A percentile compares a stretch with the other conserved stretches of the same genome.
Conservation (phyloP, 2,888 invertebrate species). For the Eupithecia subfuscata region DNA sequence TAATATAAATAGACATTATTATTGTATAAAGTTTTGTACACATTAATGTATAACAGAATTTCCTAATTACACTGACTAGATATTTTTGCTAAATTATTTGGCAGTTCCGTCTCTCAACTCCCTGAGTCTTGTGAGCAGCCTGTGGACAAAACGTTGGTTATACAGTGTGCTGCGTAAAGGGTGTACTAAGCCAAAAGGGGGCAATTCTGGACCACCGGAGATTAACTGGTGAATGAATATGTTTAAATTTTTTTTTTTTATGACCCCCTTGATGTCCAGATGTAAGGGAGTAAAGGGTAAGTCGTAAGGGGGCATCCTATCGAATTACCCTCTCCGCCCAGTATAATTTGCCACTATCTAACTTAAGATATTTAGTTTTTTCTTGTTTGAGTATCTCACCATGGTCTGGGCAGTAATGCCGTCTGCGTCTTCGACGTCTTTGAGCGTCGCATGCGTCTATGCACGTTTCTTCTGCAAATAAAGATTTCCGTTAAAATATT, state of each 20-base stretch:
- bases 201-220: too few species aligned
- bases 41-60: constrained; percentile 79
- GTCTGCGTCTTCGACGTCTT: constrained; percentile 72
- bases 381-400: constrained; percentile 53
- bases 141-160: constrained; percentile 49
- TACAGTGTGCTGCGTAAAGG: too few species aligned
- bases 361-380: not conserved
- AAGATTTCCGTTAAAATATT: not conserved
- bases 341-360: not conserved
- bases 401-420: constrained; percentile 80
- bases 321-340: too few species aligned
- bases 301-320: too few species aligned
- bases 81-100: constrained; percentile 70
- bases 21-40: constrained; percentile 82
- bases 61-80: constrained; percentile 75
- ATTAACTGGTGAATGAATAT: too few species aligned
- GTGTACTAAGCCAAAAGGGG: too few species aligned
- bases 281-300: too few species aligned
- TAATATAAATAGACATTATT: constrained; percentile 80
- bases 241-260: too few species aligned
- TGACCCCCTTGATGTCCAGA: too few species aligned
- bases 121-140: constrained; percentile 82
- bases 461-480: constrained; percentile 73
- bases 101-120: constrained; percentile 76
- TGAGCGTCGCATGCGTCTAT: constrained; percentile 77